phyloP scores from a whole-genome alignment of 2,888 invertebrate species.

The Cremastinae sp. region DNA sequence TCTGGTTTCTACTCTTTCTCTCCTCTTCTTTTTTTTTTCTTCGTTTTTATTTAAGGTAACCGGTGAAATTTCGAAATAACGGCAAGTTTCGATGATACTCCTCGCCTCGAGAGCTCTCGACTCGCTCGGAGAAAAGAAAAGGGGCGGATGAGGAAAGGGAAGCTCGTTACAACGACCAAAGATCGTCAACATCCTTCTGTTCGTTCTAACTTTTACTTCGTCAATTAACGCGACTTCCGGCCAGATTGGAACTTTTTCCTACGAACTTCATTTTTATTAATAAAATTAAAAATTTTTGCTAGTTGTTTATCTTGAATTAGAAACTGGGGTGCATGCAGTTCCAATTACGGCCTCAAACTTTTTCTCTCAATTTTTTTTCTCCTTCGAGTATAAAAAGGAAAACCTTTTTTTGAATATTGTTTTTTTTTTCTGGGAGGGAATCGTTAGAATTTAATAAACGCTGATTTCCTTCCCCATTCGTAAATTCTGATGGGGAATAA shows the following conservation, averaged over 20 bases:
- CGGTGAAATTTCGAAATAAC: conserved; percentile 16
- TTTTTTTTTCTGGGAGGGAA: neutral
- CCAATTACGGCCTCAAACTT: neutral
- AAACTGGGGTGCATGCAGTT: neutral
- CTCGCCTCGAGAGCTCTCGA: conserved; percentile 2
- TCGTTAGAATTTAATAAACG: conserved; percentile 6
- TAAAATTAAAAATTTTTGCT: neutral
- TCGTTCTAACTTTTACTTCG: neutral
- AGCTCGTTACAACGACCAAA: conserved; percentile 21
- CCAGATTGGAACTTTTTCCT: neutral
- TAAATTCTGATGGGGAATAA: neutral
- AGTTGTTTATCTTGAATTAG: neutral
- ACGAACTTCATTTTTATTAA: no score
- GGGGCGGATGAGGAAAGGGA: neutral
- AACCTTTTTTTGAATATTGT: no score
- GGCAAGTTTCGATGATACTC: conserved; percentile 30
- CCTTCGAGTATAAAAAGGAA: no score
- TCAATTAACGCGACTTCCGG: neutral
- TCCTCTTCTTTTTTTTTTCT: conserved; percentile 39
- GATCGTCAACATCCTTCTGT: neutral
- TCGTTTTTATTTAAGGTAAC: conserved; percentile 8
- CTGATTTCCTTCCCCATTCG: neutral
- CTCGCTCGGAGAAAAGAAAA: neutral
- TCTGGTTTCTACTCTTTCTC: no score
- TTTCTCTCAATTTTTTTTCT: no score